These are phyloP conservation scores for Hesperia comma DNA, from an alignment of 2,888 invertebrate genomes.

Conservation along the genomic window DNA sequence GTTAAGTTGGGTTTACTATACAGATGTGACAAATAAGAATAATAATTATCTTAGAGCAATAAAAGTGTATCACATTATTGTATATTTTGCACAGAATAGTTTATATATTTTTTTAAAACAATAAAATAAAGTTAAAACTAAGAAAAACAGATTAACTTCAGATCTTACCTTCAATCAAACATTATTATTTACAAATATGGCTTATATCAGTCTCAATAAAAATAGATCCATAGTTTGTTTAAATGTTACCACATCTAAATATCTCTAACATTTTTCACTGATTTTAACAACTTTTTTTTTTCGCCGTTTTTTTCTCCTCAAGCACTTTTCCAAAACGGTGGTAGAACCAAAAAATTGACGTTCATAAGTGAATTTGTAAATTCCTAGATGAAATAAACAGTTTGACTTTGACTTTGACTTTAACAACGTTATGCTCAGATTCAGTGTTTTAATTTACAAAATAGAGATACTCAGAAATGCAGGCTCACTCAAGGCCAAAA, in stretches of 20 bases:
- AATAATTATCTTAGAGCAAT: no score
- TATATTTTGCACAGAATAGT: not conserved
- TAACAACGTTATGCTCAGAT: not conserved
- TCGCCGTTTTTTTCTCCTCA: no score
- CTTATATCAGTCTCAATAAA: conserved; percentile 73
- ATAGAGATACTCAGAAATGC: not conserved
- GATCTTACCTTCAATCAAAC: not conserved
- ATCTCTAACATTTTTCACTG: not conserved
- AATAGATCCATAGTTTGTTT: conserved; percentile 49
- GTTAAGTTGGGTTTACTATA: no score
- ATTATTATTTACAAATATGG: conserved; percentile 55
- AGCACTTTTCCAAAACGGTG: no score
- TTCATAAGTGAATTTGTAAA: no score
- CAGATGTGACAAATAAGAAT: no score
- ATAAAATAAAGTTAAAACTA: no score
- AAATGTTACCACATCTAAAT: conserved; percentile 52
- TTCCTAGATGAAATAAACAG: no score
- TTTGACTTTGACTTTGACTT: no score
- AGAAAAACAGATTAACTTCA: not conserved
- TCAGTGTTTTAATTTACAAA: not conserved
- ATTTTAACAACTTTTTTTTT: no score
- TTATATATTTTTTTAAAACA: not conserved
- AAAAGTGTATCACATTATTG: not conserved
- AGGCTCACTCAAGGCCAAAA: no score
- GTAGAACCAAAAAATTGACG: no score